phyloP scores from a whole-genome alignment of 2,797 vertebrate genomes.

The Triplophysa bombifrons region DNA sequence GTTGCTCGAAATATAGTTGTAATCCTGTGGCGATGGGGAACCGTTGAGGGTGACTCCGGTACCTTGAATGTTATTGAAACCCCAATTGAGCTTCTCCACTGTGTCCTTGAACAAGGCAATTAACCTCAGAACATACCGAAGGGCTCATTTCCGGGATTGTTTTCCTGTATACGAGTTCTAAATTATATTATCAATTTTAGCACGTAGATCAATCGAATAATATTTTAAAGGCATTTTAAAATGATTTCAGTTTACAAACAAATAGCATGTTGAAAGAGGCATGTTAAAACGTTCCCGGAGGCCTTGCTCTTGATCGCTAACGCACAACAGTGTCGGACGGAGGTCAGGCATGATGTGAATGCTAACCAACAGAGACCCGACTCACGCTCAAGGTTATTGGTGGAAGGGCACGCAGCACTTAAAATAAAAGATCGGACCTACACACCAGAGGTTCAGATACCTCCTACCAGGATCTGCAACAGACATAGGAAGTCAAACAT shows the following conservation, averaged over 20 bases:
- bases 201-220: background rate
- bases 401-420: slow-evolving; percentile 42
- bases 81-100: background rate
- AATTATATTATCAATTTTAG: slow-evolving; percentile 3
- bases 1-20: background rate
- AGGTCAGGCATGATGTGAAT: slow-evolving; percentile 17
- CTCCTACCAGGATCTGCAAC: slow-evolving; percentile 9
- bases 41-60: background rate
- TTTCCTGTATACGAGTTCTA: background rate
- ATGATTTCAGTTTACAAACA: background rate
- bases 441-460: slow-evolving; percentile 17
- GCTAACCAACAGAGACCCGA: slow-evolving; percentile 20
- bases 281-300: background rate
- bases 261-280: background rate
- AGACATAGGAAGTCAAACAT: background rate
- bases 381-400: slow-evolving; percentile 38
- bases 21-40: background rate
- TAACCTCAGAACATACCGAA: background rate
- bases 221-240: background rate
- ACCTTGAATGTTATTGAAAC: slow-evolving; percentile 1
- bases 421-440: slow-evolving; percentile 4
- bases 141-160: background rate
- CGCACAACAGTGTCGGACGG: background rate
- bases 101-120: slow-evolving; percentile 25
- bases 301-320: background rate